Conservation (phyloP, 2,888 invertebrate genomes). For the Agrotis ipsilon region DNA sequence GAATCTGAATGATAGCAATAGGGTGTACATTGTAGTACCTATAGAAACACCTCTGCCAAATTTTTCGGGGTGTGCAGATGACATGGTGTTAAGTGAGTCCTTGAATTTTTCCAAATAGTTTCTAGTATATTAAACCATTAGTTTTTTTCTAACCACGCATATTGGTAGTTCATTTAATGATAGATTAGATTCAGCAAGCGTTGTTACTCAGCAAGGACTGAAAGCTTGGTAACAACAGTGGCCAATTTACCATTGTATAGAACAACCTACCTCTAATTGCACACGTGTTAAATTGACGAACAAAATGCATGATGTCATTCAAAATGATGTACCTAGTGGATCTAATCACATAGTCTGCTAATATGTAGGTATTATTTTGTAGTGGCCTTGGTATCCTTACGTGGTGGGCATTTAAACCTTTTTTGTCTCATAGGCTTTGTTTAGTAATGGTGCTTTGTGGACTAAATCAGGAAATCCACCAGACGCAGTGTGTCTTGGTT, state of each 20-base stretch:
- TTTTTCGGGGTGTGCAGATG: neutral
- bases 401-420: conserved; percentile 54
- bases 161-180: neutral
- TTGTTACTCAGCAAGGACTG: conserved; percentile 9
- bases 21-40: no score
- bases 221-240: conserved; percentile 25
- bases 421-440: conserved; percentile 44
- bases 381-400: conserved; percentile 48
- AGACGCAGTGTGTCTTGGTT: conserved; percentile 28
- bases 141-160: neutral
- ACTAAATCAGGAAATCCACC: conserved; percentile 39
- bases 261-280: conserved; percentile 35
- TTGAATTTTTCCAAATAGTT: neutral
- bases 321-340: conserved; percentile 36
- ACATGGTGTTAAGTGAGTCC: neutral
- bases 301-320: conserved; percentile 52
- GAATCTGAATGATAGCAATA: no score
- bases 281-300: conserved; percentile 43
- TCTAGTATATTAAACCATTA: neutral
- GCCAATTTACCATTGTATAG: conserved; percentile 42
- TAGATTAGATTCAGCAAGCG: neutral
- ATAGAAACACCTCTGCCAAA: neutral
- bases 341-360: conserved; percentile 28
- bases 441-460: conserved; percentile 56
- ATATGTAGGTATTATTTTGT: conserved; percentile 24